A percentile compares a stretch with the other conserved stretches of the same genome.
phyloP scores from a whole-genome alignment of 2,888 invertebrate genomes.

The Listrodromus nycthemerus region DNA sequence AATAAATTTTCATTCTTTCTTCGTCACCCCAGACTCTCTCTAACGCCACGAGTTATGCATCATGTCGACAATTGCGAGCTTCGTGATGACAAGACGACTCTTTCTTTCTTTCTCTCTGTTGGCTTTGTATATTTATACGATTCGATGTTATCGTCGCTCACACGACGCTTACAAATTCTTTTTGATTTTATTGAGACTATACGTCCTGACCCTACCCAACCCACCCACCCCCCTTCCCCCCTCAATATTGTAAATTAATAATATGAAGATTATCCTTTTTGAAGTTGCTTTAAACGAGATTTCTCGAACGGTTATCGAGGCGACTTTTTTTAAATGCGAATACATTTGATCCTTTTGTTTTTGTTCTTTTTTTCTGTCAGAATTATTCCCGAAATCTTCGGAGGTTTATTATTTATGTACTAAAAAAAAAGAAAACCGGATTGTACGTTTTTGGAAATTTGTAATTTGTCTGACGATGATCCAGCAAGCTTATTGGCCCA shows the following conservation, averaged over 20 bases:
- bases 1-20: constrained; percentile 62
- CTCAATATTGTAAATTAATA: constrained; percentile 1
- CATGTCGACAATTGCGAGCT: constrained; percentile 6
- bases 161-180: constrained; percentile 55
- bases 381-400: constrained; percentile 24
- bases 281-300: constrained; percentile 52
- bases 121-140: constrained; percentile 81
- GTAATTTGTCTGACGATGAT: constrained; percentile 48
- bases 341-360: constrained; percentile 28
- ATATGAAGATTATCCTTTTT: constrained; percentile 29
- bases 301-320: constrained; percentile 38
- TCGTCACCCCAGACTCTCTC: constrained; percentile 12
- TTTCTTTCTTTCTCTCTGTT: constrained; percentile 50
- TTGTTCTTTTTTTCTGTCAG: constrained; percentile 17
- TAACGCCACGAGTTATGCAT: constrained; percentile 29
- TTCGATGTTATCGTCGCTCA: constrained; percentile 72
- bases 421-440: constrained; percentile 17
- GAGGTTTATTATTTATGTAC: constrained; percentile 39
- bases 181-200: constrained; percentile 42
- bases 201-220: not conserved
- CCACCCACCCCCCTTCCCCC: not conserved
- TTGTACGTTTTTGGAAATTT: constrained; percentile 18
- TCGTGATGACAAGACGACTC: not conserved
- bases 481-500: constrained; percentile 34
- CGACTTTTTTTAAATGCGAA: constrained; percentile 39